Evolutionary conservation across 64 coral and sea anemone genomes (phyloP).

Genomic region (Astreopora myriophthalma): DNA sequence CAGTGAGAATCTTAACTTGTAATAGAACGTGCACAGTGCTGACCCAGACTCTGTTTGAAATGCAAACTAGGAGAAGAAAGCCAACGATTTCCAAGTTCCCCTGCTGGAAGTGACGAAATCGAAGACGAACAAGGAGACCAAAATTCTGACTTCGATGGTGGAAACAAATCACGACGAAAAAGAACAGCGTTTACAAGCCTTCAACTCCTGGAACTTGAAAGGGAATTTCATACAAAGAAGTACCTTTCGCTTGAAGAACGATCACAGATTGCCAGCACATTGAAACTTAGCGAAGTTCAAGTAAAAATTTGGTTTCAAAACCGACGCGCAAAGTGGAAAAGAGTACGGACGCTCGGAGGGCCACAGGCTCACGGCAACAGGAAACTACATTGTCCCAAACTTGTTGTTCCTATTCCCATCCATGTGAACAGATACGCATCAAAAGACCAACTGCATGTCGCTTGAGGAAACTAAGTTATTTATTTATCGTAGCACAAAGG

Average conservation of each 20-base stretch:
- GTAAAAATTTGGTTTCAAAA: conserved; percentile 97
- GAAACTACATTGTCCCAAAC: conserved; percentile 83
- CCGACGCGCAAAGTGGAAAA: conserved; percentile 89
- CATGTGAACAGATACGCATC: conserved; percentile 89
- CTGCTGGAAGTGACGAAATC: not conserved
- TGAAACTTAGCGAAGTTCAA: conserved; percentile 86
- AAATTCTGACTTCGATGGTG: conserved; percentile 37
- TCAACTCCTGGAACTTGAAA: conserved; percentile 93
- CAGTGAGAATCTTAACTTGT: not conserved
- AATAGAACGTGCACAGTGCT: not conserved
- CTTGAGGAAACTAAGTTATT: conserved; percentile 46
- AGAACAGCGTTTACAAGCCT: conserved; percentile 97
- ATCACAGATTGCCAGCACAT: conserved; percentile 82
- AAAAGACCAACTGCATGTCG: conserved; percentile 79
- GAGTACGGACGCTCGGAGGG: conserved; percentile 77
- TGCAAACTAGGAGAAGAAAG: not conserved
- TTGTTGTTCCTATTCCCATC: conserved; percentile 98
- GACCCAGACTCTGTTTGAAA: not conserved
- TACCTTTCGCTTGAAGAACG: conserved; percentile 89
- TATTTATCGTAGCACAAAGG: not conserved
- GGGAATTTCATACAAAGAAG: conserved; percentile 89
- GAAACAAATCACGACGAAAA: conserved; percentile 59
- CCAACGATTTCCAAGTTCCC: not conserved
- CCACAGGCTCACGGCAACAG: conserved; percentile 53
- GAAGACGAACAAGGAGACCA: conserved; percentile 41